phyloP scores from a whole-genome alignment of 2,888 invertebrate genomes.

The Zele albiditarsus region DNA sequence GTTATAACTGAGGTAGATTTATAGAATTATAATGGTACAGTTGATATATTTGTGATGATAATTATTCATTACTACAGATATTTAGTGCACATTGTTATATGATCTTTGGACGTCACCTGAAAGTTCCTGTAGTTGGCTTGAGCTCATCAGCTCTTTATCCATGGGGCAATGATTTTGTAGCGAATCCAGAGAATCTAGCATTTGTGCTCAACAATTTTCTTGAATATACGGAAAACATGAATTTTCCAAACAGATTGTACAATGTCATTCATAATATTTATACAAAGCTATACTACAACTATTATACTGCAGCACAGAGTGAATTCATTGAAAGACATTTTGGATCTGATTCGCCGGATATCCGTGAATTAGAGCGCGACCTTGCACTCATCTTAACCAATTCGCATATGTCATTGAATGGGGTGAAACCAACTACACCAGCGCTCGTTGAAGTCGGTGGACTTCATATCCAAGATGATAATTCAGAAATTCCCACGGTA shows the following conservation, averaged over 20 bases:
- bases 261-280: conserved; percentile 52
- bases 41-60: not conserved
- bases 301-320: conserved; percentile 48
- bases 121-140: conserved; percentile 60
- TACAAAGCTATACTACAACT: conserved; percentile 52
- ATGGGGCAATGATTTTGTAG: conserved; percentile 59
- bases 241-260: conserved; percentile 57
- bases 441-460: conserved; percentile 76
- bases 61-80: conserved; percentile 50
- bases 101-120: conserved; percentile 57
- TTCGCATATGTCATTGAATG: conserved; percentile 73
- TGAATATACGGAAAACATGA: conserved; percentile 50
- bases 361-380: conserved; percentile 65
- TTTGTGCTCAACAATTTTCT: conserved; percentile 54
- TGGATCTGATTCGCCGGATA: conserved; percentile 39
- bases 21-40: not conserved
- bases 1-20: conserved; percentile 58
- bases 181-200: conserved; percentile 61
- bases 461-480: conserved; percentile 72
- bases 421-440: conserved; percentile 71
- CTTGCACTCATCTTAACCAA: conserved; percentile 74
- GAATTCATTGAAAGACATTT: conserved; percentile 56
- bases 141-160: conserved; percentile 59
- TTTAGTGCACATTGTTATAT: conserved; percentile 62
- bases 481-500: conserved; percentile 54